Percentiles rank a stretch among this genome's conserved stretches.
phyloP scores from a whole-genome alignment of 2,797 vertebrate genomes.

The Mormyrus proboscirostris region DNA sequence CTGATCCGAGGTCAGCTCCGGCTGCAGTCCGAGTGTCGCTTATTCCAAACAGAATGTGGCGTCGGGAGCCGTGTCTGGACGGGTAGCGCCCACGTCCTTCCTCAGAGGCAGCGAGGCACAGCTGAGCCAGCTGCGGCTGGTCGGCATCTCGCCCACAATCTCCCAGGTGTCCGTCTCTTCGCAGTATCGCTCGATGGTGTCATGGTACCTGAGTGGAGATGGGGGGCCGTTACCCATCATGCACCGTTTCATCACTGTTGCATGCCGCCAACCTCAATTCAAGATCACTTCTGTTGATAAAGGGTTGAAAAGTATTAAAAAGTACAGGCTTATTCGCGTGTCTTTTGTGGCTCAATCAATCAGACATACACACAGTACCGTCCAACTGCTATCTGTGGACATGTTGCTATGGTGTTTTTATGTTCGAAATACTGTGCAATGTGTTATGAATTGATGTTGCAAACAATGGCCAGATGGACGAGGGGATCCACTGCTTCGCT shows the following conservation, averaged over 20 bases:
- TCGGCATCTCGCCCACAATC: constrained; percentile 71
- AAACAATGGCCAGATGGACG: constrained; percentile 62
- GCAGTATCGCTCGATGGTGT: constrained; percentile 71
- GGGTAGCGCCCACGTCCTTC: constrained; percentile 54
- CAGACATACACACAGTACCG: not conserved
- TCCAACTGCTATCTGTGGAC: not conserved
- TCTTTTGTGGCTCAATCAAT: not conserved
- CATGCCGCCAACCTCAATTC: not conserved
- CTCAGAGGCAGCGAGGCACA: constrained; percentile 66
- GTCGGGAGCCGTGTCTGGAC: constrained; percentile 41
- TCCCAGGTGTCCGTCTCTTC: constrained; percentile 66
- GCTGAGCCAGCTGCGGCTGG: constrained; percentile 74
- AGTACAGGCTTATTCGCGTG: not conserved
- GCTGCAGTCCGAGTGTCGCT: constrained; percentile 18
- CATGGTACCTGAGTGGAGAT: constrained; percentile 59
- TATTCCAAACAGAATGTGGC: constrained; percentile 45
- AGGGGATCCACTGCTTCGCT: constrained; percentile 74
- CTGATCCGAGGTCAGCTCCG: not conserved
- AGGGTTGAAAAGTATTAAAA: not conserved
- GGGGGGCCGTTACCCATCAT: not conserved
- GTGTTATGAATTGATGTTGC: not conserved
- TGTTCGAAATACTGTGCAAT: not conserved
- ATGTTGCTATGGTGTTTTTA: not conserved
- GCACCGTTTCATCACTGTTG: not conserved
- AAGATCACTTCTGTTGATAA: not conserved